A percentile compares a stretch with the other conserved stretches of the same genome.
Evolutionary conservation across 2,888 invertebrate genomes (phyloP).

Genomic region (Drosophila anomalata): DNA sequence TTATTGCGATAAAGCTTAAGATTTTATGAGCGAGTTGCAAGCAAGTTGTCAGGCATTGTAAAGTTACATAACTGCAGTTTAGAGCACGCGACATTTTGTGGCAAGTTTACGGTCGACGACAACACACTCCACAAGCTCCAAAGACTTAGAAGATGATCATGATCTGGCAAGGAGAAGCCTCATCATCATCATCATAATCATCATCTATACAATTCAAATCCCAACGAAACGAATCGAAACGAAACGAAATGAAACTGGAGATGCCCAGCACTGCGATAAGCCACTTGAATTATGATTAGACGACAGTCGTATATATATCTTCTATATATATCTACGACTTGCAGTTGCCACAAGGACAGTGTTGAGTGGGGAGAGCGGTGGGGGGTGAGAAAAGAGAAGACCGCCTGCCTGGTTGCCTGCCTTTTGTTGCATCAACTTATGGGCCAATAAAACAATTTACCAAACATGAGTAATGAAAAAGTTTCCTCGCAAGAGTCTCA

Average conservation of each 20-base stretch:
- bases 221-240: constrained; percentile 27
- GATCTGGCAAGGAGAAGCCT: background rate
- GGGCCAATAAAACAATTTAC: constrained; percentile 34
- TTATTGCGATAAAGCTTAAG: constrained; percentile 63
- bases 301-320: constrained; percentile 61
- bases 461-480: constrained; percentile 30
- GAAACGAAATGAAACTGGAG: constrained; percentile 59
- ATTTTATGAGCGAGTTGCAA: constrained; percentile 62
- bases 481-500: background rate
- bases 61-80: constrained; percentile 79
- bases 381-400: background rate
- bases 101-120: constrained; percentile 73
- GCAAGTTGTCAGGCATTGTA: constrained; percentile 74
- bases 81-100: constrained; percentile 78
- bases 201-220: constrained; percentile 24
- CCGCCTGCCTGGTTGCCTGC: constrained; percentile 3
- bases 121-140: constrained; percentile 1
- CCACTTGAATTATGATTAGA: constrained; percentile 70
- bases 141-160: constrained; percentile 21
- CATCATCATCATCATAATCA: constrained; percentile 7
- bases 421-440: constrained; percentile 41
- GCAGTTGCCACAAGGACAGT: constrained; percentile 4
- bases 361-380: background rate
- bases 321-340: constrained; percentile 25
- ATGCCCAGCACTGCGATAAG: constrained; percentile 71